These are phyloP conservation scores for Cettia cetti DNA, from an alignment of 2,113 vertebrate species.

Conservation along the genomic window DNA sequence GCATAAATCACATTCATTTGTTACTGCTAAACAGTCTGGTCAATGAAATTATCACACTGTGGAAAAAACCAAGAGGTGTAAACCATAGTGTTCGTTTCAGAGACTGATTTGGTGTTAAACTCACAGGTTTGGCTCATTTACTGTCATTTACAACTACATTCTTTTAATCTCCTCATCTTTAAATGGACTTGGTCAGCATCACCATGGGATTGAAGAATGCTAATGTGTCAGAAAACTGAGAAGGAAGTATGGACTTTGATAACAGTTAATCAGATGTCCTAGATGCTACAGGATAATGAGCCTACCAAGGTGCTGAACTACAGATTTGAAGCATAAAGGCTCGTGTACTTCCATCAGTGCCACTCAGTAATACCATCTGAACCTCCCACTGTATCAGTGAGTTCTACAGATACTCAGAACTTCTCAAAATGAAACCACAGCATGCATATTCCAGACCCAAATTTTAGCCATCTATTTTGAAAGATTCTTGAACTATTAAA, in stretches of 20 bases:
- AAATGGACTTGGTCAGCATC: background rate
- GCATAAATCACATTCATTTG: background rate
- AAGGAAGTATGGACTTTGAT: background rate
- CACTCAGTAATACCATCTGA: background rate
- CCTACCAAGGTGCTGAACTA: background rate
- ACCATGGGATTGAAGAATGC: background rate
- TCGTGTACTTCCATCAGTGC: background rate
- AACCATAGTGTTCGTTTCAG: background rate
- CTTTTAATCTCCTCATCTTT: background rate
- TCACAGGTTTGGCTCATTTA: background rate
- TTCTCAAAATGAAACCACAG: background rate
- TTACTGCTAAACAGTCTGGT: background rate
- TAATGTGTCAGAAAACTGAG: background rate
- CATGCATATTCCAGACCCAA: background rate
- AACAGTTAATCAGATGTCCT: background rate
- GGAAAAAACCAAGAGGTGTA: background rate
- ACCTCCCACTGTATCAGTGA: background rate
- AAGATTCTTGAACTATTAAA: background rate
- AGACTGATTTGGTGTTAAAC: background rate
- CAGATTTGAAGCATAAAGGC: background rate
- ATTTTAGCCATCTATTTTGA: background rate
- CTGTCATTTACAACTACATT: background rate
- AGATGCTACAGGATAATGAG: background rate
- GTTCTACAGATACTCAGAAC: background rate
- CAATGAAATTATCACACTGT: background rate